Base-by-base conservation (phyloP, 2,888 invertebrate genomes). In the Spodoptera exigua region DNA sequence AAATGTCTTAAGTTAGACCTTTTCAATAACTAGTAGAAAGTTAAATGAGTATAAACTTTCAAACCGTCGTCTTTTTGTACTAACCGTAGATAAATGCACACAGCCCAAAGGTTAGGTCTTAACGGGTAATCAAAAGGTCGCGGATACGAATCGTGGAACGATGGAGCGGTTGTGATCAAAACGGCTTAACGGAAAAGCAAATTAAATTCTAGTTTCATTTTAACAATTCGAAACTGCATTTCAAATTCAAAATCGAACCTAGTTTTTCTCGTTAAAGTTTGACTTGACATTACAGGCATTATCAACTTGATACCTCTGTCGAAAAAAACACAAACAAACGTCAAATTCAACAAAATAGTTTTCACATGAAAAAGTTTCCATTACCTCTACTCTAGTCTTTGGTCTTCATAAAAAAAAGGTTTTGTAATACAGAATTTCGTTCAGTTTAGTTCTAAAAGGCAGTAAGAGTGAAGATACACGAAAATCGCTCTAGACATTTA, bases 401-500 rank as follows among this genome's bases (percentile, higher is more conserved):
- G 27, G 27, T 27, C 10, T 3, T 3, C 11, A 12, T 14, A 40
- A 40, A 40, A 14, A 9, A 14, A 3, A 2, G 1, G 37, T 16
- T 13, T 10, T 35, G 17, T 14, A 45, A 45, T 13, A n/a, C 2
- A 45, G 11, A 5, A n/a, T 3, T 7, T 2, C 16, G 14, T 34
- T 12, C 2, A 16, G 16, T 12, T 41, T 10, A 35, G 0, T 49
- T 48, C 4, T 4, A 40, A 57, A 70, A 57, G 1, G 58, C 41
- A 40, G 35, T 37, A 63, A 14, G 32, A 3, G 34, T 27, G 18
- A 27, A 41, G 40, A 47, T 51, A 60, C 32, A 49, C 60, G 16
- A 68, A 66, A 54, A 21, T 55, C 70, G 40, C 68, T 36, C 64
- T 70, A 74, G 70, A 69, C 17, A 44, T 77, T 73, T 61, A 72